Evolutionary conservation across 2,797 vertebrate species (phyloP), one percentile per base, ranked within the genome.

Genomic region (Delichon dasypus): DNA sequence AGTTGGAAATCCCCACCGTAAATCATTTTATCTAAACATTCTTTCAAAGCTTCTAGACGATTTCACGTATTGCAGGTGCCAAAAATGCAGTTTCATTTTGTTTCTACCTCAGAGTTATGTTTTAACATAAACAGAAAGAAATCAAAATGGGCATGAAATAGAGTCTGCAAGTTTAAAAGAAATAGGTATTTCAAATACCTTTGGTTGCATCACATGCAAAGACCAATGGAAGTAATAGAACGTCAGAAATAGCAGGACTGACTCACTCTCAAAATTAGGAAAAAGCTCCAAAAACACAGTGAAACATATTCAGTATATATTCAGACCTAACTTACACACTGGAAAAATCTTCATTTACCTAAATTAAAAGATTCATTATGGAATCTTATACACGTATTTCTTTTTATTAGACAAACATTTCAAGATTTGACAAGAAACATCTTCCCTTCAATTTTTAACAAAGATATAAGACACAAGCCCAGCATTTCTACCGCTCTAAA

Each of bases 1-100:
- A 83, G 86, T 1, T 98, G 97, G 96, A 97, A 98, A 97, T 95
- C 88, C 97, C 97, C 97, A 67, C 48, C 34, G 74, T 96, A 95
- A 97, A 97, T 95, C 95, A 96, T 67, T 83, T 47, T 87, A 96
- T 93, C 93, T 96, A 95, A 96, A 93, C 71, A 94, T 88, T 87
- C 81, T 82, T 66, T 53, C 79, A 94, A 87, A 96, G 81, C 92
- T 96, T 96, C 77, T 57, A 88, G 96, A 95, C 71, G 93, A 89
- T 90, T 96, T 95, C 68, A 80, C 1, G 2, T 80, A 95, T 71
- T 79, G 48, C 75, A 90, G 79, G 94, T 91, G 96, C 96, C 97
- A 95, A 83, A 95, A 97, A 95, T 66, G 90, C 92, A 65, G 82
- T 86, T 96, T 89, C 70, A 80, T 93, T 96, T 93, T 71, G 66